These are phyloP conservation scores for Myrmophylax atrothorax DNA, from an alignment of 2,113 vertebrate species.

Conservation along the genomic window DNA sequence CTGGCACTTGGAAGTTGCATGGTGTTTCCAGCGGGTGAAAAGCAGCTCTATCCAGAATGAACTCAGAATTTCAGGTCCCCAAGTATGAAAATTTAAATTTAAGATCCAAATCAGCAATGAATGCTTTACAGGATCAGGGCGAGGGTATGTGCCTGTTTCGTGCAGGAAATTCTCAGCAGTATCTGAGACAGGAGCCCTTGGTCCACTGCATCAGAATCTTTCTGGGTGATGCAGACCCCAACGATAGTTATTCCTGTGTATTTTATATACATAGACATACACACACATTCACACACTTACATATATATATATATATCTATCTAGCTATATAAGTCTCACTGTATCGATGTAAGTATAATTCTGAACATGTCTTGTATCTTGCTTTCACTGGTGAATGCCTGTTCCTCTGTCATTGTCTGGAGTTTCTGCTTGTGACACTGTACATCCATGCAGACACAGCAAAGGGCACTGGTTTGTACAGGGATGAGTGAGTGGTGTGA, in stretches of 20 bases:
- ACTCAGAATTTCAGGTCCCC: neutral
- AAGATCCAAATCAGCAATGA: neutral
- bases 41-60: neutral
- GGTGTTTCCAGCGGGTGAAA: neutral
- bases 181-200: neutral
- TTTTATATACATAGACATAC: constrained; percentile 24
- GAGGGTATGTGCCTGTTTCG: neutral
- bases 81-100: neutral
- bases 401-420: constrained; percentile 62
- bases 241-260: neutral
- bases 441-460: constrained; percentile 71
- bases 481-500: constrained; percentile 13
- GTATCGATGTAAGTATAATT: constrained; percentile 39
- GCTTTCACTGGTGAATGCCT: constrained; percentile 41
- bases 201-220: neutral
- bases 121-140: neutral
- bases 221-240: neutral
- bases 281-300: constrained; percentile 23
- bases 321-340: constrained; percentile 33
- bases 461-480: constrained; percentile 53
- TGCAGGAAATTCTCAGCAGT: neutral
- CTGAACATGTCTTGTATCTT: constrained; percentile 8
- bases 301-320: constrained; percentile 20
- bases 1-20: neutral
- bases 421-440: constrained; percentile 45